Evolutionary conservation across 2,797 vertebrate species (phyloP), one percentile per base, ranked within the genome.

Genomic region (Sebastes iracundus): DNA sequence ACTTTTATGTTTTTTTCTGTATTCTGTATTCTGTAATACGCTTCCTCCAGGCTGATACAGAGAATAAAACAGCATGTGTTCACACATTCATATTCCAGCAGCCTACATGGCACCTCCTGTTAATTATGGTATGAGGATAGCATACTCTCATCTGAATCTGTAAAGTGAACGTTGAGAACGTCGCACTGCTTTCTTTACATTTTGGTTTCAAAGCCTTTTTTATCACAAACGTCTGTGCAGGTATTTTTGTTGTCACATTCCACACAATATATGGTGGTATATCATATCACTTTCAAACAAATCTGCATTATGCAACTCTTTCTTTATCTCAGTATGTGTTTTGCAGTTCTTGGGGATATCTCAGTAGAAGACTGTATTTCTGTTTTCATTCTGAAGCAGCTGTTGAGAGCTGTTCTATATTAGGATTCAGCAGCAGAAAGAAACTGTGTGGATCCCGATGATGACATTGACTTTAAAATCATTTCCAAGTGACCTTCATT

Each of bases 391-490:
- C 23, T 63, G 58, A 61, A 30, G 62, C 49, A 58, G 42, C 56
- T 60, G 52, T 30, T 64, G 13, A 64, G 72, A 35, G 20, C 23
- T 18, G 14, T 3, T n/a, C 46, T 33, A 22, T 6, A 74, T 49
- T 56, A 65, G 25, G 83, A 71, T 35, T 35, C 65, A 55, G 22
- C 70, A 68, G 80, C n/a, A 72, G 30, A 59, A 66, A 76, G n/a
- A 65, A 28, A 52, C 7, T 30, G 35, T 49, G 10, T 28, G 20
- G 60, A 56, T 73, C 53, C 10, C 20, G 59, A 84, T 32, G 8
- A 62, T 61, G 46, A 67, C 30, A 59, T n/a, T 80, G 56, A 75
- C 63, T 85, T 79, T 65, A 79, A 62, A 85, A 77, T 79, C 4
- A 49, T 55, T 76, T 74, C 28, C 33, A 25, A 61, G 30, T 79